Evolutionary conservation across 2,888 invertebrate species (phyloP).

Genomic region (Phasia obesa): DNA sequence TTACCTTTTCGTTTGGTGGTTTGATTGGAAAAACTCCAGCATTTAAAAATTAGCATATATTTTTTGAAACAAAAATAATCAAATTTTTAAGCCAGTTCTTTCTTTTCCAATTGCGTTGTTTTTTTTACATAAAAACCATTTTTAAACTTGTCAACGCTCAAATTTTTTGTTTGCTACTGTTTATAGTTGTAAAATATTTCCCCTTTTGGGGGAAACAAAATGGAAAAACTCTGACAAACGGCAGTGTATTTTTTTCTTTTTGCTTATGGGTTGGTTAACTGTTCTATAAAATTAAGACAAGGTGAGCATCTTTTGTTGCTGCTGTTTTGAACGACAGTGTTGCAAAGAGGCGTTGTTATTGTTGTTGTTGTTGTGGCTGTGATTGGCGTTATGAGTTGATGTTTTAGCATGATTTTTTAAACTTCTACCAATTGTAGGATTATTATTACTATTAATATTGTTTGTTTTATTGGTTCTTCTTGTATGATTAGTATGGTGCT

Average conservation of each 20-base stretch:
- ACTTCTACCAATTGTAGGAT: slow-evolving; percentile 55
- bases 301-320: slow-evolving; percentile 68
- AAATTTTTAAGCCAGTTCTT: slow-evolving; percentile 30
- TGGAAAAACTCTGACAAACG: slow-evolving; percentile 67
- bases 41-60: neutral
- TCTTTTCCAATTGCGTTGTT: neutral
- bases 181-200: neutral
- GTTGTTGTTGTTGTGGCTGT: slow-evolving; percentile 32
- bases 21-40: too few species aligned
- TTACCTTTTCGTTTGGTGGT: too few species aligned
- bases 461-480: slow-evolving; percentile 63
- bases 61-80: slow-evolving; percentile 2
- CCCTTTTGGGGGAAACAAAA: slow-evolving; percentile 6
- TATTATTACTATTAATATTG: slow-evolving; percentile 52
- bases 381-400: slow-evolving; percentile 19
- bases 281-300: slow-evolving; percentile 48
- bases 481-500: slow-evolving; percentile 44
- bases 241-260: slow-evolving; percentile 59
- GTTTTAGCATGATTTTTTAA: slow-evolving; percentile 58
- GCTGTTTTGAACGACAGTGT: slow-evolving; percentile 64
- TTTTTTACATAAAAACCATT: slow-evolving; percentile 28
- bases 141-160: neutral
- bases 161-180: neutral
- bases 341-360: slow-evolving; percentile 53
- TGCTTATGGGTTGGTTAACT: neutral